Base-by-base conservation (phyloP, 1,140 invertebrate species). In the Drosophila ohnishii region DNA sequence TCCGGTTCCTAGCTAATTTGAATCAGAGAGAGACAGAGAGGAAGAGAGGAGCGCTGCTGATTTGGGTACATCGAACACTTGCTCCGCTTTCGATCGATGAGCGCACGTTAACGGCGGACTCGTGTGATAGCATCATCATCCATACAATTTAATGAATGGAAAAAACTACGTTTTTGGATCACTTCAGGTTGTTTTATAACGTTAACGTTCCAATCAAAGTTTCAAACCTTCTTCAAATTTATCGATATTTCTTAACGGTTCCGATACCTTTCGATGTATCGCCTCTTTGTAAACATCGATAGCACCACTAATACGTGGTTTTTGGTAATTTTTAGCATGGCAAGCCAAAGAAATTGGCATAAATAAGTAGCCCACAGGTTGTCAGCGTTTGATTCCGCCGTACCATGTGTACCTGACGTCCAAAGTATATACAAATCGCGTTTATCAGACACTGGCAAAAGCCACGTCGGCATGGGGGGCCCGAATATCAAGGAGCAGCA, bases 401-500 rank as follows among this genome's bases (percentile, higher is more conserved):
- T 37, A 53, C 32, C 51, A 53, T 53, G 51, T 22, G 51, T 53
- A 53, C 32, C 34, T 53, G 51, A 53, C 19, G 5, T 37, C 13
- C 19, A 25, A 19, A 9, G 34, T 25, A 2, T 53, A 22, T 37
- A 37, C 0, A 22, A 53, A 37, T 37, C 13, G 51, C 34, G 32
- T 14, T 37, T 53, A 35, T 32, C 51, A 22, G 7, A 22, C 19
- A 25, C 32, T 22, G 19, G 50, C 32, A 53, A 0, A 9, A 35
- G 11, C 50, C 50, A 35, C 51, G 32, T 53, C 51, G 51, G 51
- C 19, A 53, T 53, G 51, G 51, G 19, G 13, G 47, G 28, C n/a
- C 32, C 51, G 13, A 13, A 8, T 37, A 37, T 37, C 32, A 42
- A 51, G 44, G 32, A 47, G 19, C 61, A 42, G 11, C n/a, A 30